Base-by-base conservation (phyloP, 2,888 invertebrate genomes). In the Patella ulyssiponensis region DNA sequence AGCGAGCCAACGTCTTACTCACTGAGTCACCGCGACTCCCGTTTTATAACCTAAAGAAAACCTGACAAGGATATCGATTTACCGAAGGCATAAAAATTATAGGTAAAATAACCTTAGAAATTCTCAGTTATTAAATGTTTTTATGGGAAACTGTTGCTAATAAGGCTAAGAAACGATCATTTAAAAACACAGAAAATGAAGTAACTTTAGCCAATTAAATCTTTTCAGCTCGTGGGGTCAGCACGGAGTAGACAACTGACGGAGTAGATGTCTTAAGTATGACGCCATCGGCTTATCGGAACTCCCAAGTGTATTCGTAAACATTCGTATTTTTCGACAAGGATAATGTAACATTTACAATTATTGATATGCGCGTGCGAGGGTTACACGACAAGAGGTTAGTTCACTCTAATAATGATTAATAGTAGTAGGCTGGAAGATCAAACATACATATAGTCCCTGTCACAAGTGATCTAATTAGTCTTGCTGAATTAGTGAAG, bases 311-410 rank as follows among this genome's bases (percentile, higher is more conserved):
- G 23, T 64, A 23, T 23, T 64, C 64, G 23, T 23, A 23, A 20
- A 23, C 20, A 23, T 23, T 64, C 23, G 23, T 64, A 64, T 64
- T 64, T 64, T 64, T 23, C 64, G 64, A 23, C 64, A 64, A 64
- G 20, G 23, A 23, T 23, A 14, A 9, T 20, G 64, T 64, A 64
- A 64, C 64, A 64, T 64, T 64, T 64, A 64, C 64, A 64, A 64
- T 64, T 64, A 64, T 64, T 64, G 64, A 64, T 64, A 64, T 64
- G 64, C 20, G 64, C 20, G 64, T 64, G 20, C 23, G 23, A 23
- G 23, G 14, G 64, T 64, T 64, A 23, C 20, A 23, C 20, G 64
- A 64, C 23, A 23, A 23, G 15, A 23, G 23, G 64, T 64, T 64
- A 64, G 64, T 64, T 64, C 44, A 44, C 44, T 44, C 44, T 64